These are phyloP conservation scores for Cantharis nigra DNA, from an alignment of 2,888 invertebrate species.

Conservation along the genomic window DNA sequence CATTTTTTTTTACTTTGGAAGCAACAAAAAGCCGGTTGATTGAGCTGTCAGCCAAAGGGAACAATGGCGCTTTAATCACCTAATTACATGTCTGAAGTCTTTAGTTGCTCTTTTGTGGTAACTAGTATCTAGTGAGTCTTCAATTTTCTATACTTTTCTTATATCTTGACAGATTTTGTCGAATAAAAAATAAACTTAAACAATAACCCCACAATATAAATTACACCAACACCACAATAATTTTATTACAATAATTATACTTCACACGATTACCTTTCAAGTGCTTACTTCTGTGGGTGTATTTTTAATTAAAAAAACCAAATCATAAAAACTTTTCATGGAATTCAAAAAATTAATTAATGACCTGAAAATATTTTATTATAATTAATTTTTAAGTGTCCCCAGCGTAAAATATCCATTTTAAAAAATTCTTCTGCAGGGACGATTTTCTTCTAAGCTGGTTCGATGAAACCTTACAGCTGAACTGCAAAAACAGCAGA, in stretches of 20 bases:
- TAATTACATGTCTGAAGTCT: constrained; percentile 54
- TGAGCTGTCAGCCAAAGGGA: constrained; percentile 56
- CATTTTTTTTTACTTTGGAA: constrained; percentile 44
- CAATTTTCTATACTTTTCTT: constrained; percentile 19
- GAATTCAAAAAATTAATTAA: background rate
- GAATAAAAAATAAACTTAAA: background rate
- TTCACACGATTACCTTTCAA: background rate
- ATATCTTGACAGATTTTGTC: background rate
- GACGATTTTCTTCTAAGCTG: background rate
- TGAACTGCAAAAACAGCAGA: background rate
- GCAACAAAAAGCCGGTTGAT: constrained; percentile 53
- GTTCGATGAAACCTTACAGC: background rate
- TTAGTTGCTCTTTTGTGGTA: constrained; percentile 51
- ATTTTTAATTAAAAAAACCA: background rate
- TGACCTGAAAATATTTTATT: background rate
- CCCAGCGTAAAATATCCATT: background rate
- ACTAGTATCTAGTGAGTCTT: constrained; percentile 39
- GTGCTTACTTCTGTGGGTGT: background rate
- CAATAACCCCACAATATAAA: background rate
- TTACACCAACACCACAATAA: background rate
- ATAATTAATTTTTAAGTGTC: background rate
- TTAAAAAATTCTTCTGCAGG: background rate
- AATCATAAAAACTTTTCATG: background rate
- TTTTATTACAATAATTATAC: background rate
- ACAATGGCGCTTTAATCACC: constrained; percentile 56